These are phyloP conservation scores for Venustaconcha ellipsiformis DNA, from an alignment of 1,140 invertebrate genomes.

Conservation along the genomic window DNA sequence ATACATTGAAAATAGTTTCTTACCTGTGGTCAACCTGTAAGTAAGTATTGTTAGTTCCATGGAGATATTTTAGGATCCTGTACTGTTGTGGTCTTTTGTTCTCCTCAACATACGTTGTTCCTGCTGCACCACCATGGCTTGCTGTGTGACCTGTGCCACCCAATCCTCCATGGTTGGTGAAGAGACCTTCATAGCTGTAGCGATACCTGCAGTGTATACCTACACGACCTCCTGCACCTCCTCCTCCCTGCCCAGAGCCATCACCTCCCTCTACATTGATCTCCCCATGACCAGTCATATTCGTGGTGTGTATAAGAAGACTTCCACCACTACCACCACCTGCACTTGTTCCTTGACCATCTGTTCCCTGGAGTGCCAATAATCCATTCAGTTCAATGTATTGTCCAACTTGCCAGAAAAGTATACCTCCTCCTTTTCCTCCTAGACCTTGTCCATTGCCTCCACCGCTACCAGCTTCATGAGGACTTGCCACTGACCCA, in stretches of 20 bases:
- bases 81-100: slow-evolving; percentile 54
- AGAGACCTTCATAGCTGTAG: slow-evolving; percentile 52
- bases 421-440: slow-evolving; percentile 49
- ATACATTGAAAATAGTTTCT: no score
- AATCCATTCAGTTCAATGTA: slow-evolving; percentile 54
- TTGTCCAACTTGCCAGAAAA: slow-evolving; percentile 49
- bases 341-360: slow-evolving; percentile 41
- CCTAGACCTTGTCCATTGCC: slow-evolving; percentile 50
- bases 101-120: slow-evolving; percentile 55
- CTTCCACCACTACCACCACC: slow-evolving; percentile 57
- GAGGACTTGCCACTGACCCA: slow-evolving; percentile 47
- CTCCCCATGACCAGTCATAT: slow-evolving; percentile 57
- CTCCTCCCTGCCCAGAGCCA: slow-evolving; percentile 38
- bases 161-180: slow-evolving; percentile 47
- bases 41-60: slow-evolving; percentile 46
- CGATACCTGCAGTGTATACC: slow-evolving; percentile 54
- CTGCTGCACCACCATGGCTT: slow-evolving; percentile 47
- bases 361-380: slow-evolving; percentile 44
- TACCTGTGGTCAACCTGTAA: slow-evolving; percentile 53
- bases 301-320: slow-evolving; percentile 50
- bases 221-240: slow-evolving; percentile 50
- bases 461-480: slow-evolving; percentile 50
- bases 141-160: slow-evolving; percentile 29
- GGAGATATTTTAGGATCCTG: slow-evolving; percentile 52
- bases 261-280: slow-evolving; percentile 44